Base-by-base conservation (phyloP, 64 coral and sea anemone genomes). In the Dendrophyllia cribrosa region DNA sequence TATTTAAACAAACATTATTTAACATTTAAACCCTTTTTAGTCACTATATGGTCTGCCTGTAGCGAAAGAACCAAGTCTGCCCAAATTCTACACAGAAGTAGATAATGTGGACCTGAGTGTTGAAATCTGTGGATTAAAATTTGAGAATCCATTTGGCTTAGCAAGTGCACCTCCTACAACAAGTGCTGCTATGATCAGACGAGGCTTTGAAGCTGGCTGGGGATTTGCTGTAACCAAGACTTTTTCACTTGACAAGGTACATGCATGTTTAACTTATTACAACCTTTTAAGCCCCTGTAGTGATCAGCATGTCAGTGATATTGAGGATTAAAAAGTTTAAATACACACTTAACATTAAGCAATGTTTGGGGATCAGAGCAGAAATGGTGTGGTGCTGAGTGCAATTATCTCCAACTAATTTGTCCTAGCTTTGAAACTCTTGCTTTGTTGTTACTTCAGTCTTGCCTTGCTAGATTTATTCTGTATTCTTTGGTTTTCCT, bases 181-280 rank as follows among this genome's bases (percentile, higher is more conserved):
- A 11, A 96, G 59, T 60, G 93, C 97, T 43, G 97, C 97, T 16
- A 99, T 99, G 97, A 99, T 99, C 66, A 96, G 97, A 65, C 81
- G 97, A 66, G 97, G 97, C 2, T 96, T 96, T 87, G 91, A 99
- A 86, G 94, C 94, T 60, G 97, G 97, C 58, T 99, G 97, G 97
- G 97, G 97, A 14, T 99, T 99, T 92, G 94, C 91, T 12, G 83
- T 99, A 59, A 96, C 97, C 0, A 99, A 99, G 70, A 99, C 97
- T 5, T 99, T 96, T 84, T 75, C 88, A 48, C 75, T 99, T 21
- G 94, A 99, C 56, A 99, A 99, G 97, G 97, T 99, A 85, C 53
- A 9, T 64, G 61, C 10, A 56, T 6, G 53, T 10, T 6, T 56
- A 56, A 56, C 53, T 9, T 7, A 7, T 58, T 58, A 58, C 66